These are phyloP conservation scores for Gorsachius goisagi DNA, from an alignment of 2,113 vertebrate species.

Conservation along the genomic window DNA sequence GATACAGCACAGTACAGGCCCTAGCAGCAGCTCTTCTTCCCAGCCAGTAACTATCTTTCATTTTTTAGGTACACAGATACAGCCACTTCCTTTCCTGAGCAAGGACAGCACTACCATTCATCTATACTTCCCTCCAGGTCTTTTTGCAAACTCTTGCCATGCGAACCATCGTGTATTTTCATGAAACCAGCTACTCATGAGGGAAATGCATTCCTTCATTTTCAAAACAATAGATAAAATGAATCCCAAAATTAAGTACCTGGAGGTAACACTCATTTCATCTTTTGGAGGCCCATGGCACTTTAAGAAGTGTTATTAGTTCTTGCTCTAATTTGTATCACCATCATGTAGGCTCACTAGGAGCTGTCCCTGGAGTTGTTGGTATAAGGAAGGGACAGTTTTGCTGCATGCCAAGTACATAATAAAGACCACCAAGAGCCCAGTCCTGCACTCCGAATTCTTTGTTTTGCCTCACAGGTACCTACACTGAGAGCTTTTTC, in stretches of 20 bases:
- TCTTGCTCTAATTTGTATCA: background rate
- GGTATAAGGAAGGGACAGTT: background rate
- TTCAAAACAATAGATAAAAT: background rate
- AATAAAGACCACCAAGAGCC: background rate
- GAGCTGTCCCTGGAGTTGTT: background rate
- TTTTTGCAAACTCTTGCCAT: background rate
- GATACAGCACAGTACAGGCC: constrained; percentile 40
- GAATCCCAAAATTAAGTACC: background rate
- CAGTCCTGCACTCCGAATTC: background rate
- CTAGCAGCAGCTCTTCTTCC: constrained; percentile 47
- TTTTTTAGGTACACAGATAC: constrained; percentile 53
- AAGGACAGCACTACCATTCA: background rate
- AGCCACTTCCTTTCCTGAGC: background rate
- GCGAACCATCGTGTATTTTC: background rate
- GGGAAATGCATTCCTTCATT: background rate
- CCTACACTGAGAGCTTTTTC: background rate
- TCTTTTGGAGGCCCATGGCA: background rate
- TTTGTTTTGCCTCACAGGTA: background rate
- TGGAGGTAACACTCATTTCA: background rate
- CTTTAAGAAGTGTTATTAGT: background rate
- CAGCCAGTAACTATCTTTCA: constrained; percentile 43
- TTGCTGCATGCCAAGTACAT: background rate
- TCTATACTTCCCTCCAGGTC: background rate
- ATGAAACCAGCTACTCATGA: background rate
- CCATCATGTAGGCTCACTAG: background rate